These are phyloP conservation scores for Dryoscopus gambensis DNA, from an alignment of 2,113 vertebrate genomes.

Conservation along the genomic window DNA sequence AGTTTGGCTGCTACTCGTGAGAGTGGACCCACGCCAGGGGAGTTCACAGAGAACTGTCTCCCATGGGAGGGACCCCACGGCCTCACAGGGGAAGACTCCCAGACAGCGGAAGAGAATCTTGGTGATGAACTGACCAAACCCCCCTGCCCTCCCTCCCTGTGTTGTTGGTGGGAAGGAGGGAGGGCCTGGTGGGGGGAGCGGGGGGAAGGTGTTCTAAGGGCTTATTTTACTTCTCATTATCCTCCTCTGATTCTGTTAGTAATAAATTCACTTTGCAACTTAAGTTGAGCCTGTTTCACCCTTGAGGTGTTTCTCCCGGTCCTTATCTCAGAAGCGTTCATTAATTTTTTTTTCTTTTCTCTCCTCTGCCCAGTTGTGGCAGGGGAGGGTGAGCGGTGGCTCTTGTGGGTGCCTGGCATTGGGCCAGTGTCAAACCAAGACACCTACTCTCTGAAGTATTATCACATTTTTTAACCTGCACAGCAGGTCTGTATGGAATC, in stretches of 20 bases:
- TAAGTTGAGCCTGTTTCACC: neutral
- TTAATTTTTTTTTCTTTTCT: neutral
- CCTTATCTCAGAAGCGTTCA: neutral
- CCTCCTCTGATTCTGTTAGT: neutral
- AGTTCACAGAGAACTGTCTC: neutral
- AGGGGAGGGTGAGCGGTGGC: rapidly evolving
- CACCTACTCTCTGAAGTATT: neutral
- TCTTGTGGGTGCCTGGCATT: neutral
- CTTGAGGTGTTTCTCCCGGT: neutral
- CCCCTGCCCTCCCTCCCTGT: neutral
- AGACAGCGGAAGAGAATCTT: neutral
- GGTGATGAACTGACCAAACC: neutral
- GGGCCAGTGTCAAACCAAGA: neutral
- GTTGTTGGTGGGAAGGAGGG: neutral
- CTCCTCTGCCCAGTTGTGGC: neutral
- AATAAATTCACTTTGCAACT: neutral
- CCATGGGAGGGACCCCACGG: neutral
- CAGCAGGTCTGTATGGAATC: neutral
- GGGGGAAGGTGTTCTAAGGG: too few species aligned
- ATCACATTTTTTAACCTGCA: neutral
- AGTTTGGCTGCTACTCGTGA: neutral
- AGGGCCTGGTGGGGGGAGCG: neutral
- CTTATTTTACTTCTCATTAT: neutral
- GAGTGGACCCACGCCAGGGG: rapidly evolving
- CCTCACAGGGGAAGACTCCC: neutral